Percentiles rank a stretch among this genome's conserved stretches.
Evolutionary conservation across 2,797 vertebrate species (phyloP).

Genomic region (Percopsis omiscomaycus): DNA sequence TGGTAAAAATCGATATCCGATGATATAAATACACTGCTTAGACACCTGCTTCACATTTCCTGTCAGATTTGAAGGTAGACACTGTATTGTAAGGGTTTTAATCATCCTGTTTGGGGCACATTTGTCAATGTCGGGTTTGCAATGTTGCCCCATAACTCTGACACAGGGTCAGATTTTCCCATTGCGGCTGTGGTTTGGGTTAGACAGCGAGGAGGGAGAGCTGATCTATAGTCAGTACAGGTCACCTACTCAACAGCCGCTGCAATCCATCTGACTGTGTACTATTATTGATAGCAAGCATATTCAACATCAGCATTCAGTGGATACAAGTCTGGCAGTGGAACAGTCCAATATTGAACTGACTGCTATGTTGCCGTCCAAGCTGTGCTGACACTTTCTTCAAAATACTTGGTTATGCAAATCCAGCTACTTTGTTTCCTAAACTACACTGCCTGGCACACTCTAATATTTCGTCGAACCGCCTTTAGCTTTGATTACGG

Average conservation of each 20-base stretch:
- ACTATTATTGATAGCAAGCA: not conserved
- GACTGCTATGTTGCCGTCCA: too few species aligned
- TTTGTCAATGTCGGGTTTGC: constrained; percentile 5
- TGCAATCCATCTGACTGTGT: not conserved
- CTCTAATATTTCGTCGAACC: too few species aligned
- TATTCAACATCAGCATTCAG: not conserved
- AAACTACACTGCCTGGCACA: too few species aligned
- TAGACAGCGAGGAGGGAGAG: not conserved
- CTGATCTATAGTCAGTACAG: constrained; percentile 3
- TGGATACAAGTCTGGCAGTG: too few species aligned
- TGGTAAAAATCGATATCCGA: constrained; percentile 1
- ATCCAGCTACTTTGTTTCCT: too few species aligned
- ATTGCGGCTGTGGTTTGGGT: not conserved
- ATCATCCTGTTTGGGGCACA: constrained; percentile 9
- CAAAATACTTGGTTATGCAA: too few species aligned
- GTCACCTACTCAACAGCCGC: too few species aligned
- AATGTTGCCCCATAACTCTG: not conserved
- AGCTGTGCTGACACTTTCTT: too few species aligned
- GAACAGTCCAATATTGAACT: too few species aligned
- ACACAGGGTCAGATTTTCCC: not conserved
- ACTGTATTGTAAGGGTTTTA: constrained; percentile 3
- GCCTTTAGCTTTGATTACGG: too few species aligned
- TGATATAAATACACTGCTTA: constrained; percentile 4
- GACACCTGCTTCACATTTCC: not conserved
- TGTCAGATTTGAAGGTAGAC: constrained; percentile 1